A percentile compares a stretch with the other conserved stretches of the same genome.
phyloP scores from a whole-genome alignment of 2,888 invertebrate species.

The Ochropleura plecta region DNA sequence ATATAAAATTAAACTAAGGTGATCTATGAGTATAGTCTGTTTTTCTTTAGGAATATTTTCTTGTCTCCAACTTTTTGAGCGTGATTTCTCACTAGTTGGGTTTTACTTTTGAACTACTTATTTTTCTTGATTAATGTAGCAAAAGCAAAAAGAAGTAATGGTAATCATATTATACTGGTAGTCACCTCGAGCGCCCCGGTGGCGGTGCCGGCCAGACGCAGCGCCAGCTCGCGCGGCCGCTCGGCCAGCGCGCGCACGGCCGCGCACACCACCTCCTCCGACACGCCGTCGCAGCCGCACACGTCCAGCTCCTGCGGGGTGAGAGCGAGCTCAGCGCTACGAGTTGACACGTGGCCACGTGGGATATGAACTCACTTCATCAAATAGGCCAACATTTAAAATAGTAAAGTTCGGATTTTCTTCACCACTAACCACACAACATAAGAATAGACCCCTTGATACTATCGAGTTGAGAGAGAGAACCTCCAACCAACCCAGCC shows the following conservation, averaged over 20 bases:
- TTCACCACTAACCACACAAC: not conserved
- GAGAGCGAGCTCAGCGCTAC: not conserved
- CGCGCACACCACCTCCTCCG: conserved; percentile 75
- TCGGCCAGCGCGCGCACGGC: conserved; percentile 71
- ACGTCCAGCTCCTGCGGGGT: conserved; percentile 79
- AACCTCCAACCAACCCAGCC: no score
- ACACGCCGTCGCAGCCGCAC: conserved; percentile 82
- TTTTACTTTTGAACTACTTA: no score
- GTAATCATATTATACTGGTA: no score
- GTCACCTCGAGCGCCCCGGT: conserved; percentile 66
- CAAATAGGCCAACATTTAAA: not conserved
- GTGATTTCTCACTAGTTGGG: no score
- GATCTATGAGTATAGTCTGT: not conserved
- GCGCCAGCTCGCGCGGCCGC: conserved; percentile 73
- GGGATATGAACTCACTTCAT: not conserved
- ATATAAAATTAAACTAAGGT: conserved; percentile 18
- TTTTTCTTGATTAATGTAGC: no score
- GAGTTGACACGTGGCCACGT: not conserved
- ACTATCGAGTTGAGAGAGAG: not conserved
- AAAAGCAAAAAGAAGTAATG: no score
- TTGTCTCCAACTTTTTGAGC: no score
- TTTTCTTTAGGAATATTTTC: no score
- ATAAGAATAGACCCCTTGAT: not conserved
- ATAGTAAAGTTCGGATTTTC: not conserved
- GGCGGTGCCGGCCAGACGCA: conserved; percentile 79